Base-by-base conservation (phyloP, 2,888 invertebrate species). In the Trisateles emortualis region DNA sequence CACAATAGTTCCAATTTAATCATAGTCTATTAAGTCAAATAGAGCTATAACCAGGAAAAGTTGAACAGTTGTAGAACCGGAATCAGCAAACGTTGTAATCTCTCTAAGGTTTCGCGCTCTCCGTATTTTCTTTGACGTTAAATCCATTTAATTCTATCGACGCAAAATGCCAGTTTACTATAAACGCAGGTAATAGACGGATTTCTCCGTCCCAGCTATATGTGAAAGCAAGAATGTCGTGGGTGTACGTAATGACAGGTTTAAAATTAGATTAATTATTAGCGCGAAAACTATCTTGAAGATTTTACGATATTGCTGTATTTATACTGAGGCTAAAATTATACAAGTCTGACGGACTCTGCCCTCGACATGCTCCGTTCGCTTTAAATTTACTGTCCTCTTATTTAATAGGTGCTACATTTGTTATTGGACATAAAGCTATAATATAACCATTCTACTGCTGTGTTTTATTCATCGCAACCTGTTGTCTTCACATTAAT, bases 241-340 rank as follows among this genome's bases (percentile, higher is more conserved):
- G 63, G 70, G 73, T 67, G 60, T 55, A 59, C 64, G 49, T 64
- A 59, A 65, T 67, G 72, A 72, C 71, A 64, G 68, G 46, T 75
- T 68, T 64, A 53, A 61, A 73, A 60, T 68, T 68, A 73, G 66
- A 58, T 62, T 67, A 62, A 67, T 66, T 72, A 66, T 72, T 67
- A 56, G 64, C 52, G 61, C 63, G 63, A 67, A 48, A 73, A 64
- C 62, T 68, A 66, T 65, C 53, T 67, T 59, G 49, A 62, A 52
- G 51, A 68, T 66, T 70, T 71, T 54, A 72, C 63, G 66, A 61
- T 59, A 65, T 68, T 52, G 53, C 65, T 64, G 64, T 74, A 71
- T 69, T 69, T 72, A 64, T 66, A 61, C 42, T 49, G 48, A 47
- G 36, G 52, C 63, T 72, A 76, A 68, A 70, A 57, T 61, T 69